A percentile compares a stretch with the other conserved stretches of the same genome.
Conservation (phyloP, 2,797 vertebrate genomes). For the Salmo trutta region DNA sequence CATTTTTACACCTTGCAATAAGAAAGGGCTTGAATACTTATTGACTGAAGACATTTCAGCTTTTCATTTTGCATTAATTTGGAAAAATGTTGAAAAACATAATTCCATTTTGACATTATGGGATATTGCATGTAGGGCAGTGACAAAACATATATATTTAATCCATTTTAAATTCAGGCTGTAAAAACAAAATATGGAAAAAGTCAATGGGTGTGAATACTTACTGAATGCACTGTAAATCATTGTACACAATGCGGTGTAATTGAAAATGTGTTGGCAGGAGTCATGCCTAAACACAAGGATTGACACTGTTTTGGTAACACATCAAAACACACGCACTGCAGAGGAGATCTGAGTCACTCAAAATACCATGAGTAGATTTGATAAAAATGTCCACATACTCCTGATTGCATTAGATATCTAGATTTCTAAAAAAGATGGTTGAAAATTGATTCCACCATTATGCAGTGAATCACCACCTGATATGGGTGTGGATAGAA, state of each 20-base stretch:
- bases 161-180: too few species aligned
- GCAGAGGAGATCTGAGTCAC: not conserved
- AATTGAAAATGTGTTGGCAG: not conserved
- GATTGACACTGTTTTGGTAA: not conserved
- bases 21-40: too few species aligned
- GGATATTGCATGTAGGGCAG: too few species aligned
- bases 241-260: not conserved
- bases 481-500: not conserved
- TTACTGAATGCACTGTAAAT: too few species aligned
- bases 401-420: not conserved
- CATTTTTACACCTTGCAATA: too few species aligned
- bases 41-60: too few species aligned
- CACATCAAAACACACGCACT: not conserved
- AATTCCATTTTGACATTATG: too few species aligned
- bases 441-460: not conserved
- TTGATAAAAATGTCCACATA: not conserved
- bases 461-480: not conserved
- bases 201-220: too few species aligned
- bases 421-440: not conserved
- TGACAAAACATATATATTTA: too few species aligned
- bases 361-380: not conserved
- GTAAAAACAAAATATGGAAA: too few species aligned
- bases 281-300: not conserved
- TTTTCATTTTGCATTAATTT: too few species aligned
- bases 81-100: too few species aligned